Evolutionary conservation across 2,113 vertebrate species (phyloP).

Genomic region (Neoarius graeffei): DNA sequence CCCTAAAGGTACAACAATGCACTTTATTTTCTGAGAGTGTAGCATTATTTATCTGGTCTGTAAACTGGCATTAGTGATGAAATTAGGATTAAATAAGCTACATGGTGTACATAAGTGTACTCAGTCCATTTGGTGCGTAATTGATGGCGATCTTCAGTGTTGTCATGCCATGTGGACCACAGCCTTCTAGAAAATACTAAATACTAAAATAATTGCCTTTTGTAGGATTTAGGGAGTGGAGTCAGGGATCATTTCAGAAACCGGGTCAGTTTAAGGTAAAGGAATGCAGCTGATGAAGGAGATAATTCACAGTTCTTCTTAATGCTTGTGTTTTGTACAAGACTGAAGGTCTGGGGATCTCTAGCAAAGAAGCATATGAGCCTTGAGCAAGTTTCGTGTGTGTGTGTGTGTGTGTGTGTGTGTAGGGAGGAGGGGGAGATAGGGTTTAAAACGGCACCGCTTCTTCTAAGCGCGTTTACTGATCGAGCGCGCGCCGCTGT

Average conservation of each 20-base stretch:
- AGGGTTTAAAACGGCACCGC: conserved; percentile 66
- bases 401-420: conserved; percentile 5
- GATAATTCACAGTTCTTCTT: background rate
- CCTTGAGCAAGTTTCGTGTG: background rate
- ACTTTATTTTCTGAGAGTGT: background rate
- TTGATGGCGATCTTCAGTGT: background rate
- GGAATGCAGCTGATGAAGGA: background rate
- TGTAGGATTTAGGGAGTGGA: background rate
- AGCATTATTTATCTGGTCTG: background rate
- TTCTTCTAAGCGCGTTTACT: conserved; percentile 47
- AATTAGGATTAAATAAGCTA: background rate
- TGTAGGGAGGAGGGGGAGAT: conserved; percentile 28
- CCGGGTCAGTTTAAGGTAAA: background rate
- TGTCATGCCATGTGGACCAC: background rate
- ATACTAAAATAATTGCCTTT: background rate
- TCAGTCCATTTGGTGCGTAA: too few species aligned
- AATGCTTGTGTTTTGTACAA: background rate
- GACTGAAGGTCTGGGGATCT: background rate
- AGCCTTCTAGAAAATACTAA: background rate
- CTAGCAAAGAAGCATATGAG: background rate
- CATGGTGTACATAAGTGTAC: too few species aligned
- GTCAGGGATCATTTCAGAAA: background rate
- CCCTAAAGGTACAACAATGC: too few species aligned
- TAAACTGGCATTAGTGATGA: background rate
- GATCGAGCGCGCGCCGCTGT: conserved; percentile 45